Conservation (phyloP, 2,888 invertebrate genomes). For the Epinotia brunnichana region DNA sequence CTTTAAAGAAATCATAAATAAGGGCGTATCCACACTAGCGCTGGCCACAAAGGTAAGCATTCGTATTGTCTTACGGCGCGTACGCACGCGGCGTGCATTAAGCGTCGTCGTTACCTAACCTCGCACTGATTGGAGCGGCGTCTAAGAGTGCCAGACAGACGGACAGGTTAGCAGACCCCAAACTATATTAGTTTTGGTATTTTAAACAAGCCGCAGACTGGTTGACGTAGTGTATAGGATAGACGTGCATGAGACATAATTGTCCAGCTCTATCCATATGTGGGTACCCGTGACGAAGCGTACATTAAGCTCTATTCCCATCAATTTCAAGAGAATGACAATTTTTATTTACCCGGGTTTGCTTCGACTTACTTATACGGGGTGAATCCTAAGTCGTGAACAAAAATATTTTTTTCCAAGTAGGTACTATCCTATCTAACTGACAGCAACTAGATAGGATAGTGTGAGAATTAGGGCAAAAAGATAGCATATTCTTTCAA, state of each 20-base stretch:
- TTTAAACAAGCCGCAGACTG: background rate
- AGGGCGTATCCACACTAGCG: constrained; percentile 54
- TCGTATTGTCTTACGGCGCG: constrained; percentile 67
- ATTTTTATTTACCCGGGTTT: no score
- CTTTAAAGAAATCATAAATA: constrained; percentile 3
- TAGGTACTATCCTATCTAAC: no score
- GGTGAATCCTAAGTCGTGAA: no score
- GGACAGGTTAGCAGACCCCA: background rate
- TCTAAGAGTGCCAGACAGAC: constrained; percentile 12
- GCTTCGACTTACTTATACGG: no score
- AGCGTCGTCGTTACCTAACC: constrained; percentile 50
- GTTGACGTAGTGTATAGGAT: background rate
- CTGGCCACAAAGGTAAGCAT: constrained; percentile 47
- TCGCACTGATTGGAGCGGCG: constrained; percentile 25
- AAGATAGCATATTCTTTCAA: no score
- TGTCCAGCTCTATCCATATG: no score
- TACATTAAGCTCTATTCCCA: background rate
- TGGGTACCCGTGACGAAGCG: background rate
- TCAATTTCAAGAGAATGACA: no score
- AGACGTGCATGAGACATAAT: background rate
- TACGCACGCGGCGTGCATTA: constrained; percentile 62
- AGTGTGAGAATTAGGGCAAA: no score
- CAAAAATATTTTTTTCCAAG: no score
- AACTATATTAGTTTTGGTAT: background rate
- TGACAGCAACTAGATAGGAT: no score